Percentiles rank a stretch among this genome's conserved stretches.
Conservation (phyloP, 2,888 invertebrate species). For the Rhamnusium bicolor region DNA sequence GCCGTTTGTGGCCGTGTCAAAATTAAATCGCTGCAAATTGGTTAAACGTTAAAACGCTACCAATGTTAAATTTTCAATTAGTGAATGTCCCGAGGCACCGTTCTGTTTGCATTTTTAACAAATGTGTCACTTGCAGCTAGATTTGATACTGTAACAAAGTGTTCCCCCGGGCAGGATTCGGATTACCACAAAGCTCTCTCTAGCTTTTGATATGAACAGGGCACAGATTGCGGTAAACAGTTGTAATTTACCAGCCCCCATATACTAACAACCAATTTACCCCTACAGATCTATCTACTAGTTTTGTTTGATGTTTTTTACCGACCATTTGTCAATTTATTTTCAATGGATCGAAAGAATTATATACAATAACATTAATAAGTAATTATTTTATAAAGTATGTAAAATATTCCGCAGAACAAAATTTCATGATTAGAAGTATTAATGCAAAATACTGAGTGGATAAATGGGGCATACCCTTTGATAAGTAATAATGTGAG, state of each 20-base stretch:
- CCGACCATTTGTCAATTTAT: neutral
- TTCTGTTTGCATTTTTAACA: slow-evolving; percentile 65
- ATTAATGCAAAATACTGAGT: too few relatives aligned
- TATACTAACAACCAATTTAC: slow-evolving; percentile 31
- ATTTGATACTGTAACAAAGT: slow-evolving; percentile 68
- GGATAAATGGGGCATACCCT: too few relatives aligned
- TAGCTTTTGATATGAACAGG: slow-evolving; percentile 56
- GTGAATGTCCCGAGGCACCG: slow-evolving; percentile 57
- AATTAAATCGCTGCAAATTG: slow-evolving; percentile 65
- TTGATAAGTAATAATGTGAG: too few relatives aligned
- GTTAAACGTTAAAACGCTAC: slow-evolving; percentile 55
- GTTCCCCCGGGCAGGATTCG: slow-evolving; percentile 44
- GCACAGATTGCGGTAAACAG: slow-evolving; percentile 46
- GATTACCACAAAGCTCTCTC: slow-evolving; percentile 50
- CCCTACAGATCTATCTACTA: slow-evolving; percentile 5
- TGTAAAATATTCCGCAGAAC: too few relatives aligned
- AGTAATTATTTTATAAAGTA: neutral
- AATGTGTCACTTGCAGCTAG: slow-evolving; percentile 69
- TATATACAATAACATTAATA: neutral
- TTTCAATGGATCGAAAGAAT: neutral
- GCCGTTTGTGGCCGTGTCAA: slow-evolving; percentile 60
- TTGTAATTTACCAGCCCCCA: slow-evolving; percentile 31
- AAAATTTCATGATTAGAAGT: too few relatives aligned
- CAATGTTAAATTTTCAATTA: slow-evolving; percentile 67
- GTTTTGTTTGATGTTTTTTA: slow-evolving; percentile 22